Base-by-base conservation (phyloP, 2,888 invertebrate species). In the Drosophila austrosaltans region DNA sequence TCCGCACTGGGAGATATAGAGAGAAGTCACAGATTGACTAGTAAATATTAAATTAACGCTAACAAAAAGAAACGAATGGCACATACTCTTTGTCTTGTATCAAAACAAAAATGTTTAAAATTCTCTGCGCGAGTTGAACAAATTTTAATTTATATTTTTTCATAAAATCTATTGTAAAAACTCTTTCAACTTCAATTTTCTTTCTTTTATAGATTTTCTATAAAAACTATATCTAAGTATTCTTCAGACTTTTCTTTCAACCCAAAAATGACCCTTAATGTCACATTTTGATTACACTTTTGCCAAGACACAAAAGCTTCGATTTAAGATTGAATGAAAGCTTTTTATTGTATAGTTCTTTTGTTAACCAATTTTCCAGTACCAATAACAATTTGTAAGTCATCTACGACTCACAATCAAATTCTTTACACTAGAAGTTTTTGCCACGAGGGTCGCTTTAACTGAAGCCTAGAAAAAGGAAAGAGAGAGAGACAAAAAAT, bases 281-380 rank as follows among this genome's bases (percentile, higher is more conserved):
- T 48, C 20, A 48, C 48, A 10, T 48, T 48, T 22, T 48, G 25
- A 48, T 48, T 48, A 48, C 22, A 48, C 22, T 73, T 72, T 71
- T 16, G 2, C 36, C 30, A 57, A 20, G n/a, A 20, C 16, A 58
- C 66, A 62, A 48, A 48, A 48, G 25, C 22, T 48, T 48, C 22
- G 20, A 10, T 4, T 2, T 16, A 4, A 48, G 3, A 48, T 48
- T 8, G 48, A 48, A 48, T 48, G 12, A 48, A 48, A 25, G 25
- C 8, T 25, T 48, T 48, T 25, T 25, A 25, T 48, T 48, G 48
- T 48, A 48, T 25, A 25, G 12, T 22, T 48, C 48, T 25, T 48
- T 48, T 48, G 22, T 48, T 48, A 25, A 48, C 22, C 1, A 48
- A 25, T 48, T 20, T 48, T 48, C 44, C 20, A 20, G 20, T 48